Evolutionary conservation across 2,797 vertebrate species (phyloP).

Genomic region (Rhinogobio ventralis): DNA sequence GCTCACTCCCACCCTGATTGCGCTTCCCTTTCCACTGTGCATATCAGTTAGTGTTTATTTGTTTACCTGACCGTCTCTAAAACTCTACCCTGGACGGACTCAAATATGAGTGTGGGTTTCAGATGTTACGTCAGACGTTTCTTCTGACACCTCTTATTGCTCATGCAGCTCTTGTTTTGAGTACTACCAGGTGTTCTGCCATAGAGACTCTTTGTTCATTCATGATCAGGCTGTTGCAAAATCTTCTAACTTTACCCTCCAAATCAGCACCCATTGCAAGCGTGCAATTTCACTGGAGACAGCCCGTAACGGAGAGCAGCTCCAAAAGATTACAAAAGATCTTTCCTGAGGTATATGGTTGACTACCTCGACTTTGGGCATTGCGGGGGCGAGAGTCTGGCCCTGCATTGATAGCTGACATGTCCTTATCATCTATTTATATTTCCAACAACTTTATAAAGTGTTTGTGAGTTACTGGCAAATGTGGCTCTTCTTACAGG

Average conservation of each 20-base stretch:
- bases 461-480: constrained; percentile 71
- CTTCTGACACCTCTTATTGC: constrained; percentile 68
- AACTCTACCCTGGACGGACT: constrained; percentile 14
- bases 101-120: neutral
- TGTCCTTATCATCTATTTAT: constrained; percentile 72
- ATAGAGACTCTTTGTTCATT: constrained; percentile 64
- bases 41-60: constrained; percentile 64
- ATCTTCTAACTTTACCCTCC: constrained; percentile 36
- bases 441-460: constrained; percentile 68
- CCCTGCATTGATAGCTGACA: constrained; percentile 55
- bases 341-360: constrained; percentile 15
- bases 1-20: constrained; percentile 59
- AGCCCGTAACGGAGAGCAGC: neutral
- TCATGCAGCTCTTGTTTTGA: constrained; percentile 61
- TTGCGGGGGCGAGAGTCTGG: constrained; percentile 10
- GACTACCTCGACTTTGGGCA: constrained; percentile 23
- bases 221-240: constrained; percentile 34
- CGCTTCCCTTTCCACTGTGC: constrained; percentile 40
- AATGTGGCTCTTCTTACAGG: constrained; percentile 52
- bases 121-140: constrained; percentile 58
- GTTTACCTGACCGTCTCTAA: constrained; percentile 54
- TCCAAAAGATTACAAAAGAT: constrained; percentile 25
- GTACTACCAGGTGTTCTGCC: constrained; percentile 64
- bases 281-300: constrained; percentile 14
- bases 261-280: constrained; percentile 29